Evolutionary conservation across 2,113 vertebrate species (phyloP).

Genomic region (Malaclemys terrapin): DNA sequence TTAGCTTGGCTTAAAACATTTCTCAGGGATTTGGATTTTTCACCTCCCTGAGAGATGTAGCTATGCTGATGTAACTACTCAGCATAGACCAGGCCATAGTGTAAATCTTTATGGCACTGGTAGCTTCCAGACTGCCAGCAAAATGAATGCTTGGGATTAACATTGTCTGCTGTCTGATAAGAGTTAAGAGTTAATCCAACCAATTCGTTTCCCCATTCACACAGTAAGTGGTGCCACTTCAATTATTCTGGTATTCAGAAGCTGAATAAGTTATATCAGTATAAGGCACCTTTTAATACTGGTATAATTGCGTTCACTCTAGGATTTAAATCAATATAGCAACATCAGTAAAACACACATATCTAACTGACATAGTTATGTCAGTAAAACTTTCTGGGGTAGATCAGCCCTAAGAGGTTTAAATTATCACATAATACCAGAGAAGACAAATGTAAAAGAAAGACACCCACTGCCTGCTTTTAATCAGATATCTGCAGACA

Average conservation of each 20-base stretch:
- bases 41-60: too few relatives aligned
- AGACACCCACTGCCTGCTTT: background rate
- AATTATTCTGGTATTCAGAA: background rate
- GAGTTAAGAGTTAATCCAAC: background rate
- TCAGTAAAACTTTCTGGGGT: background rate
- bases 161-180: background rate
- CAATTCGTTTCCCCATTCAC: background rate
- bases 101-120: background rate
- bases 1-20: too few relatives aligned
- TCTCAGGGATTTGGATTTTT: too few relatives aligned
- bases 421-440: background rate
- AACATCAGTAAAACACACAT: background rate
- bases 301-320: rapidly evolving
- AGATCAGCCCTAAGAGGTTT: background rate
- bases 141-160: background rate
- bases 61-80: too few relatives aligned
- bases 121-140: background rate
- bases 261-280: background rate
- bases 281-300: background rate
- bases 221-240: rapidly evolving
- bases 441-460: background rate
- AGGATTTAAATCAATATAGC: background rate
- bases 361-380: background rate
- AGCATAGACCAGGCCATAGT: too few relatives aligned
- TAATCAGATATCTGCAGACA: background rate